Percentiles rank a stretch among this genome's conserved stretches.
Evolutionary conservation across 2,797 vertebrate genomes (phyloP).

Genomic region (Glyptemys insculpta): DNA sequence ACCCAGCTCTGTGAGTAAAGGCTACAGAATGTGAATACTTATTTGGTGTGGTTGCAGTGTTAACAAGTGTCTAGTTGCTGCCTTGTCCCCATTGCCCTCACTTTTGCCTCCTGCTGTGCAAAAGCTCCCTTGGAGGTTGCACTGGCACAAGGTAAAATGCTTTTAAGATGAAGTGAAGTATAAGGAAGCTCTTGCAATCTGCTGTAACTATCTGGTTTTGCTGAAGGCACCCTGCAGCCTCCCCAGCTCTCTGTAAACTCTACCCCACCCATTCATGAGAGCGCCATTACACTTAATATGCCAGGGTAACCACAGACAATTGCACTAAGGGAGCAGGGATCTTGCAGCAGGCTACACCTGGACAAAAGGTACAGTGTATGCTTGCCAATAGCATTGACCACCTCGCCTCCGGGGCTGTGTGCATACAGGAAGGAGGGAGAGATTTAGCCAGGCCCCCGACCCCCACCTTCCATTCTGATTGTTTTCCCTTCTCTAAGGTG

Average conservation of each 20-base stretch:
- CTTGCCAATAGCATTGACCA: not conserved
- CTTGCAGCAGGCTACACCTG: not conserved
- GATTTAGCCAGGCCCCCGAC: not conserved
- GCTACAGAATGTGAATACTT: not conserved
- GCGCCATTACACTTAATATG: not conserved
- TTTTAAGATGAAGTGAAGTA: not conserved
- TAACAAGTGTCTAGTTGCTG: not conserved
- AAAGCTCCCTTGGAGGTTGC: not conserved
- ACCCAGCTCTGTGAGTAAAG: accelerated
- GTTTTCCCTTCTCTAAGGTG: not conserved
- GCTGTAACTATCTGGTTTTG: not conserved
- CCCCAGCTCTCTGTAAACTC: not conserved
- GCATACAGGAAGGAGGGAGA: not conserved
- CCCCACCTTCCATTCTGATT: not conserved
- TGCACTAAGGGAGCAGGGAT: not conserved
- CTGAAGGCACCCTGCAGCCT: not conserved
- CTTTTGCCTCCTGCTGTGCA: not conserved
- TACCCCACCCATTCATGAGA: not conserved
- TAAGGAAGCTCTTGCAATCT: accelerated
- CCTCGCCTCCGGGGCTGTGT: not conserved
- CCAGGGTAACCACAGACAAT: accelerated
- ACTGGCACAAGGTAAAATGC: not conserved
- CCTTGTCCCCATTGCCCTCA: not conserved
- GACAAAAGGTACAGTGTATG: no score
- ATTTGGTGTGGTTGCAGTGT: not conserved